Base-by-base conservation (phyloP, 2,888 invertebrate species). In the Idaea aversata region DNA sequence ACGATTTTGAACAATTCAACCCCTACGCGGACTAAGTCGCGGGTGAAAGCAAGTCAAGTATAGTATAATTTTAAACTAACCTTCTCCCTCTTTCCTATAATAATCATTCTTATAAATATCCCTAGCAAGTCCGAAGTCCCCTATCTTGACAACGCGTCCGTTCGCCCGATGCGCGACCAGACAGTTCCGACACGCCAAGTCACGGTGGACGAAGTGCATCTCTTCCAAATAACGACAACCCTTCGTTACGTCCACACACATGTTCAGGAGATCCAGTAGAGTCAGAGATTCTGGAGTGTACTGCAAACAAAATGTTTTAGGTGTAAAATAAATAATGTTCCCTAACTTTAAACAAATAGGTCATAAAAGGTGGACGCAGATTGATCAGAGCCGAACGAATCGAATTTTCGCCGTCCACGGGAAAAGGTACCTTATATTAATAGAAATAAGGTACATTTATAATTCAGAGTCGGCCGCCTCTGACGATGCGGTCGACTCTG, bases 91-190 rank as follows among this genome's bases (percentile, higher is more conserved):
- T 87, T 99, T 99, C 71, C 99, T 94, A 83, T 99, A 99, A 82
- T 99, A 99, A 86, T 99, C 99, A 81, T 97, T 98, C 85, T 98
- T 98, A 88, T 99, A 99, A 71, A 99, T 98, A 86, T 99, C 99
- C 70, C 99, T 94, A 0, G 99, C 99, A 7, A 99, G 93, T 0
- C 99, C 99, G 85, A 99, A 99, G 88, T 99, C 99, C 0, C 99
- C 99, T 65, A 98, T 98, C 90, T 98, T 98, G n/a, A 98, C 98
- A 15, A 98, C 96, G 66, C 98, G 94, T 1, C 94, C 93, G 70
- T 94, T 91, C 38, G 94, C 94, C 0, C 95, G 94, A 69, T 95
- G 95, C 0, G 97, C 97, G 0, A 99, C 98, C 15, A 99, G 93
- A 81, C 99, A 99, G 90, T 99, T 99, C 63, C 99, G 94, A 72